Base-by-base conservation (phyloP, 2,113 vertebrate genomes). In the Dascyllus trimaculatus region DNA sequence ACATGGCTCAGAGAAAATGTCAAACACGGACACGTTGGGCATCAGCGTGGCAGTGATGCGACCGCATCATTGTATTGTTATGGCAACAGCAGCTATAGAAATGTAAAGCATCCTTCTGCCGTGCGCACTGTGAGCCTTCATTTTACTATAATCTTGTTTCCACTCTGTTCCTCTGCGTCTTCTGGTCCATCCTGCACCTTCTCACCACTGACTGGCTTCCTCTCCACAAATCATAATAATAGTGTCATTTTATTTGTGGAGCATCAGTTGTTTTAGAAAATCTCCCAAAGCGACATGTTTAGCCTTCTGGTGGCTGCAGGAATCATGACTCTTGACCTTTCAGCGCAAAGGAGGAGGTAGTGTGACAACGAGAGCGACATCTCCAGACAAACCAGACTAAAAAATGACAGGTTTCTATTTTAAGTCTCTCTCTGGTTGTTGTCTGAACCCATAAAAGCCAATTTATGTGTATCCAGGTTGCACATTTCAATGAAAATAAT, bases 1-100 rank as follows among this genome's bases (percentile, higher is more conserved):
- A 45, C 10, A 11, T n/a, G 19, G 66, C 32, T 71, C 40, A n/a
- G 11, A 45, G 57, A 61, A 75, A 80, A 71, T 54, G 29, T 64
- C 35, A 77, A 54, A 69, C 26, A 4, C 13, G 26, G 53, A 51
- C n/a, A 17, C 63, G 38, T 48, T 43, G 52, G 48, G 21, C 22
- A 54, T 70, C 2, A 60, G 46, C 19, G n/a, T 29, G 7, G 22
- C 21, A 45, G n/a, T 35, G 11, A 2, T 53, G 8, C 1, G 11
- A 29, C 45, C 49, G 45, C n/a, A 14, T 63, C 15, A 40, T 45
- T 60, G 13, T 19, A 21, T 11, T 43, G 43, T 19, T 22, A 18
- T 66, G n/a, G 62, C 13, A 22, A 29, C 49, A 52, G 46, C 61
- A 54, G 25, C 1, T 19, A 24, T 11, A 15, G 14, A 66, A 3